phyloP scores from a whole-genome alignment of 2,797 vertebrate species.

The Falco cherrug region DNA sequence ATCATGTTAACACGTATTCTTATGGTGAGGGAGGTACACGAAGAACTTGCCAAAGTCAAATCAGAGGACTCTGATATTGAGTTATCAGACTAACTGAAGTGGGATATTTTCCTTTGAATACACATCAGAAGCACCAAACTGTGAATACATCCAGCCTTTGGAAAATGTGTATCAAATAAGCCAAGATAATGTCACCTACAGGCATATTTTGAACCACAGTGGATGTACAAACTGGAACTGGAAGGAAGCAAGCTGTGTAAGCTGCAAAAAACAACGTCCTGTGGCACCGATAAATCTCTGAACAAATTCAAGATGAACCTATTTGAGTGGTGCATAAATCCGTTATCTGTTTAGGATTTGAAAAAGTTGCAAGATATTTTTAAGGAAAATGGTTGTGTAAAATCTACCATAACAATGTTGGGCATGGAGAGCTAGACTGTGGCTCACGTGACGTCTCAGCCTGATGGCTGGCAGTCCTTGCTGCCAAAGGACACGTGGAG shows the following conservation, averaged over 20 bases:
- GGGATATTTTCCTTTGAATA: conserved; percentile 71
- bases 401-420: conserved; percentile 70
- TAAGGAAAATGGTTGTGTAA: conserved; percentile 75
- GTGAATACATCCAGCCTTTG: conserved; percentile 79
- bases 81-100: conserved; percentile 79
- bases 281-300: conserved; percentile 57
- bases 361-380: conserved; percentile 75
- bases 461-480: conserved; percentile 49
- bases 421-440: conserved; percentile 71
- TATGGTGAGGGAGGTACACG: conserved; percentile 91
- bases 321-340: conserved; percentile 76
- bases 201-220: conserved; percentile 66
- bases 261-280: conserved; percentile 53
- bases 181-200: conserved; percentile 59
- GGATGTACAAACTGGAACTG: conserved; percentile 74
- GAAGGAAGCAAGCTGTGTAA: conserved; percentile 67
- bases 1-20: conserved; percentile 96
- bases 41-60: conserved; percentile 86
- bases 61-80: conserved; percentile 82
- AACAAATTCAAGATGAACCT: conserved; percentile 68
- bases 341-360: conserved; percentile 73
- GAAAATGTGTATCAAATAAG: conserved; percentile 61
- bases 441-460: conserved; percentile 64
- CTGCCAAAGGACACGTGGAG: conserved; percentile 51
- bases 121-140: conserved; percentile 79